A percentile compares a stretch with the other conserved stretches of the same genome.
Evolutionary conservation across 2,888 invertebrate genomes (phyloP).

Genomic region (Loripinus fragilis): DNA sequence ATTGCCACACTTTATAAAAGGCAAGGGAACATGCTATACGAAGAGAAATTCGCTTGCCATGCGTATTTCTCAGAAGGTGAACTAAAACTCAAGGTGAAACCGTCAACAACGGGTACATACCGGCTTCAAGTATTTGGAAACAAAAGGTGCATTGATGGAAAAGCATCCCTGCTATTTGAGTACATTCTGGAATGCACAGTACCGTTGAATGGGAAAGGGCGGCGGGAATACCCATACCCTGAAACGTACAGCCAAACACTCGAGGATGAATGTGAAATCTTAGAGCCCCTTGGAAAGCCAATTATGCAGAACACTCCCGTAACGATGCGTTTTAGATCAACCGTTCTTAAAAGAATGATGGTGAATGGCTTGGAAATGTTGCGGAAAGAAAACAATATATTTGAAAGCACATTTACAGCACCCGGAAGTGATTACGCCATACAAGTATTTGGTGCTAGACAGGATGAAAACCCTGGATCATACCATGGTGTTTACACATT

Average conservation of each 20-base stretch:
- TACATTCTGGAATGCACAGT: conserved; percentile 36
- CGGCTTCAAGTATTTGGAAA: conserved; percentile 38
- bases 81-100: conserved; percentile 30
- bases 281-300: conserved; percentile 30
- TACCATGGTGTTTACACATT: too few species aligned
- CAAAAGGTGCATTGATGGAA: neutral
- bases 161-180: conserved; percentile 25
- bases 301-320: conserved; percentile 28
- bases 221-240: conserved; percentile 35
- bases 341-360: conserved; percentile 28
- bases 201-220: conserved; percentile 1
- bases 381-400: conserved; percentile 18
- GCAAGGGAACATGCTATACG: neutral
- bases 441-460: conserved; percentile 27
- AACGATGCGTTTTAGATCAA: conserved; percentile 28
- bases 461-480: neutral
- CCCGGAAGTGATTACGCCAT: conserved; percentile 12
- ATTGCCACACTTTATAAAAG: neutral
- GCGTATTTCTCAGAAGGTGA: conserved; percentile 11
- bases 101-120: conserved; percentile 30
- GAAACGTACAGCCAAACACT: conserved; percentile 7
- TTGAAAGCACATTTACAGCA: conserved; percentile 28
- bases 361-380: conserved; percentile 16
- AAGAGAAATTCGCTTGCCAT: neutral
- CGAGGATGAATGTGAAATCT: conserved; percentile 26